These are phyloP conservation scores for Pycnonotus jocosus DNA, from an alignment of 2,113 vertebrate genomes.

Conservation along the genomic window DNA sequence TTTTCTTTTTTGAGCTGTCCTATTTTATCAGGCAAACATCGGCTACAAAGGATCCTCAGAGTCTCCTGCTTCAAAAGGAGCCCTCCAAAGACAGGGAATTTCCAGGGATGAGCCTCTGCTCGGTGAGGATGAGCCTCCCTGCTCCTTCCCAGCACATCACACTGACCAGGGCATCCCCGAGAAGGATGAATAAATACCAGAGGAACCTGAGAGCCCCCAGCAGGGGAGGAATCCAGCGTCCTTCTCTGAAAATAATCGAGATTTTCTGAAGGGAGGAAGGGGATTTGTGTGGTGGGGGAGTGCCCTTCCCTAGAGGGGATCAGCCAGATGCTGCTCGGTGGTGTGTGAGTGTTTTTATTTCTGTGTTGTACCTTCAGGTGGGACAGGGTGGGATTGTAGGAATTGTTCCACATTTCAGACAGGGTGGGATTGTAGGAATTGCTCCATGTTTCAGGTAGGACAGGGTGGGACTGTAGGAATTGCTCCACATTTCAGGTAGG, in stretches of 20 bases:
- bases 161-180: not conserved
- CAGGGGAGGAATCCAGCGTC: not conserved
- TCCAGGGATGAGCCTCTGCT: not conserved
- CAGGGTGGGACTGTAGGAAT: no score
- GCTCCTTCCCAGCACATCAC: not conserved
- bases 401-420: not conserved
- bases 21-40: not conserved
- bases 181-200: not conserved
- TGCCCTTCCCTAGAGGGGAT: not conserved
- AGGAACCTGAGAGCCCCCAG: not conserved
- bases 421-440: no score
- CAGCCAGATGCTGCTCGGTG: not conserved
- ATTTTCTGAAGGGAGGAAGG: not conserved
- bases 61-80: not conserved
- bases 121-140: not conserved
- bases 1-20: not conserved
- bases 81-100: constrained; percentile 13
- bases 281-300: rapidly evolving
- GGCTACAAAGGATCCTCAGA: not conserved
- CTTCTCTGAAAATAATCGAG: not conserved
- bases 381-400: not conserved
- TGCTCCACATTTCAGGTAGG: no score
- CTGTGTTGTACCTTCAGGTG: not conserved
- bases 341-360: not conserved
- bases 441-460: no score